These are phyloP conservation scores for Chymomyza caudatula DNA, from an alignment of 2,888 invertebrate species.

Conservation along the genomic window DNA sequence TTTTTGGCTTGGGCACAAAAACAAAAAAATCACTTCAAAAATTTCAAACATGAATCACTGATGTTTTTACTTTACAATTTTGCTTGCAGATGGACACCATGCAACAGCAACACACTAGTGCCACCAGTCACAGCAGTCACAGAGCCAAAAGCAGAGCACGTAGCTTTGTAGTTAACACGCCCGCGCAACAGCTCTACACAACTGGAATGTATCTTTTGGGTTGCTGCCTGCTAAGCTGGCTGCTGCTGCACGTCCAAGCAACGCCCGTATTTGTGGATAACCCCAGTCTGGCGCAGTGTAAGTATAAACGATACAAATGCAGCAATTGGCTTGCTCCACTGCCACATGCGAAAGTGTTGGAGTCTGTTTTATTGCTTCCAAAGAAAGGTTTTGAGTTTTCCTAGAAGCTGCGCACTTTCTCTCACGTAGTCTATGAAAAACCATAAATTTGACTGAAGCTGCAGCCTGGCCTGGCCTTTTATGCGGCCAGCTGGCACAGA, in stretches of 20 bases:
- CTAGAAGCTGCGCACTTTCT: conserved; percentile 67
- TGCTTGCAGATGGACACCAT: conserved; percentile 68
- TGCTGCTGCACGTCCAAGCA: conserved; percentile 63
- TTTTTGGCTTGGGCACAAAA: conserved; percentile 47
- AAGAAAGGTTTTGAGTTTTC: conserved; percentile 36
- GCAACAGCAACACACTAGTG: conserved; percentile 40
- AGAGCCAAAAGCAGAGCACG: conserved; percentile 36
- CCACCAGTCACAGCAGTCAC: conserved; percentile 18
- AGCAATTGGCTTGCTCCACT: conserved; percentile 27
- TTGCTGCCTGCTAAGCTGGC: conserved; percentile 4
- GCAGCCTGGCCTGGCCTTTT: no score
- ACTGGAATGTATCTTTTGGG: not conserved
- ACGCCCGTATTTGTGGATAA: conserved; percentile 78
- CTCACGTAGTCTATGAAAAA: conserved; percentile 65
- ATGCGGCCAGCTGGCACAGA: not conserved
- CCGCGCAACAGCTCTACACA: conserved; percentile 5
- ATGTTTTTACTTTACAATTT: conserved; percentile 2
- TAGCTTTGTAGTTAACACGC: not conserved
- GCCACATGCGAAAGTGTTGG: not conserved
- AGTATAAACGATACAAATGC: conserved; percentile 61
- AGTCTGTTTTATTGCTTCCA: conserved; percentile 1
- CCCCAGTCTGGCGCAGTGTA: conserved; percentile 78
- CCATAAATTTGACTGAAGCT: not conserved
- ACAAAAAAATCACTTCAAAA: not conserved
- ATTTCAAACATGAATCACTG: conserved; percentile 9